Conservation (phyloP, 2,888 invertebrate genomes). For the Trachelus tabidus region DNA sequence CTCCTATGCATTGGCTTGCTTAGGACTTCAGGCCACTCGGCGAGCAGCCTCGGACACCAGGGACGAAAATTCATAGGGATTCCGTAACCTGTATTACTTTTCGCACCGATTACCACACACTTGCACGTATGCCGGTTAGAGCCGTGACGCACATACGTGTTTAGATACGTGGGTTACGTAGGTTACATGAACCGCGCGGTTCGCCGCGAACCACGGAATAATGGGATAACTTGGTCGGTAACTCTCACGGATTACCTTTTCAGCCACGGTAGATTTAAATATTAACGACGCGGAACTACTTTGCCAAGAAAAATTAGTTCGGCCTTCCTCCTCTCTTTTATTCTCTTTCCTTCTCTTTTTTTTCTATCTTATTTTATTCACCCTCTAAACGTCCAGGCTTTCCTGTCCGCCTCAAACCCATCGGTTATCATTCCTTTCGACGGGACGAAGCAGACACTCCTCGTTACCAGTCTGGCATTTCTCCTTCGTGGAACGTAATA, state of each 20-base stretch:
- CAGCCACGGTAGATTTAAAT: slow-evolving; percentile 3
- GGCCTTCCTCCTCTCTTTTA: background rate
- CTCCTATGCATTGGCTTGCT: background rate
- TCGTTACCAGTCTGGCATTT: background rate
- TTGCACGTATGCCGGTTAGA: background rate
- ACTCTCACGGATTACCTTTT: background rate
- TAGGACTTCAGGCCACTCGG: background rate
- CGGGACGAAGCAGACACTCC: background rate
- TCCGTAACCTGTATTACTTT: background rate
- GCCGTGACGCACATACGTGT: background rate
- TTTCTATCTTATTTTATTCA: background rate
- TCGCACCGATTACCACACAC: background rate
- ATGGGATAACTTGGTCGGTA: slow-evolving; percentile 1
- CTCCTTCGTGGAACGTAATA: slow-evolving; percentile 6
- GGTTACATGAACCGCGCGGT: background rate
- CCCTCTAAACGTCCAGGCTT: background rate
- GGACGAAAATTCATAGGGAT: background rate
- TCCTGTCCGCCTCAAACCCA: background rate
- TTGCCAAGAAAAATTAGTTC: background rate
- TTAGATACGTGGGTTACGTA: background rate
- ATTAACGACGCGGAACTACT: background rate
- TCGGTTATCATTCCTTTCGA: background rate
- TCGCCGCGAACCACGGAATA: background rate
- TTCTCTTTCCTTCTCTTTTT: background rate
- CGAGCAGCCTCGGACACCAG: background rate